phyloP scores from a whole-genome alignment of 2,113 vertebrate genomes.

The Odontesthes bonariensis region DNA sequence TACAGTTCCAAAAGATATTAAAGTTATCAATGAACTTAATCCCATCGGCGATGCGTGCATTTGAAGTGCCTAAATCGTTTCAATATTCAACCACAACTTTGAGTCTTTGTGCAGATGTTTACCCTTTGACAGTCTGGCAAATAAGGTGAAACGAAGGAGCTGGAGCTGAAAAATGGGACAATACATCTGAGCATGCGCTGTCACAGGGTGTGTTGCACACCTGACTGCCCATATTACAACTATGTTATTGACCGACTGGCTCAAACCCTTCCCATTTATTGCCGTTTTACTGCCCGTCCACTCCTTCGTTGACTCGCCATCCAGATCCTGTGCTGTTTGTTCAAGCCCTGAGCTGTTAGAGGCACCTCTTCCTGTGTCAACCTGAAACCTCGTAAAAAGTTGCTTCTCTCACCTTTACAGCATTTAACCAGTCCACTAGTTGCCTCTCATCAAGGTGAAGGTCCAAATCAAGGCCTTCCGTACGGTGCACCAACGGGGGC shows the following conservation, averaged over 20 bases:
- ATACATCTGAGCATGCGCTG: slow-evolving; percentile 7
- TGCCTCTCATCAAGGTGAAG: slow-evolving; percentile 26
- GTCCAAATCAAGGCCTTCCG: background rate
- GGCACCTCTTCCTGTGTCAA: slow-evolving; percentile 35
- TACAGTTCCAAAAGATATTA: too few species aligned
- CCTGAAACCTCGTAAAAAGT: slow-evolving; percentile 32
- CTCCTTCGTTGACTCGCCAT: slow-evolving; percentile 34
- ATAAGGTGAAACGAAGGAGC: too few species aligned
- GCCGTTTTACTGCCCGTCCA: slow-evolving; percentile 60
- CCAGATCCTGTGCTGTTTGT: slow-evolving; percentile 70
- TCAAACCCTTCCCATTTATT: slow-evolving; percentile 31
- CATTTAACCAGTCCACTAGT: slow-evolving; percentile 9
- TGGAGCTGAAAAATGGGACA: too few species aligned
- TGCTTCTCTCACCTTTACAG: slow-evolving; percentile 16
- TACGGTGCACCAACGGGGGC: background rate
- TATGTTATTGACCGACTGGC: slow-evolving; percentile 49
- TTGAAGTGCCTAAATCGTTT: too few species aligned
- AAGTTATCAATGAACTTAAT: too few species aligned
- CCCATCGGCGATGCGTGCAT: too few species aligned
- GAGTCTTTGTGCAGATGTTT: background rate
- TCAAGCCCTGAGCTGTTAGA: slow-evolving; percentile 42
- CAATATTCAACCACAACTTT: background rate
- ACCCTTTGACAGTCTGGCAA: background rate
- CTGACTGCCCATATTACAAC: slow-evolving; percentile 10
- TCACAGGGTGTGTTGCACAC: slow-evolving; percentile 37